Base-by-base conservation (phyloP, 2,888 invertebrate species). In the Sepiola atlantica region DNA sequence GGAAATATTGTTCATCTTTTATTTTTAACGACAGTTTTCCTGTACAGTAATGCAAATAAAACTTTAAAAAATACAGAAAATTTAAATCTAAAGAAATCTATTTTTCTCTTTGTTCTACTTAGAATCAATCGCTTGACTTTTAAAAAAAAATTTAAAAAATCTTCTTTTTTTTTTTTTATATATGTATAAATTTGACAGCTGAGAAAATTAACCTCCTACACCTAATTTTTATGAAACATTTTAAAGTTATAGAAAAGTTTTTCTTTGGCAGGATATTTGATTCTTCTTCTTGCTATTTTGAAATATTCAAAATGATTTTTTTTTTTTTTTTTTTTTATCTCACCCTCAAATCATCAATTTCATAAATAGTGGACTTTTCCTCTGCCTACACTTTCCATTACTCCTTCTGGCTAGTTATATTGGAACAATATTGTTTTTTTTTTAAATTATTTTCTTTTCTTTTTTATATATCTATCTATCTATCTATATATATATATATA, bases 251-350 rank as follows among this genome's bases (percentile, higher is more conserved):
- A 77, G 77, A 77, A 77, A n/a, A n/a, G 32, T 77, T 77, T n/a
- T 77, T n/a, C 14, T 77, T 77, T n/a, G 77, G 77, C n/a, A 77
- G n/a, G n/a, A 77, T 32, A n/a, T 77, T 77, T 32, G n/a, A n/a
- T 77, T 77, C n/a, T 77, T 77, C n/a, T 77, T 77, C 77, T 77
- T 77, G 77, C n/a, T 77, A 77, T n/a, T 77, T 16, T 77, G 77
- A 77, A 77, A n/a, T n/a, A 14, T n/a, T 0, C 4, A 77, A n/a
- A 77, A 77, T 0, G 32, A 77, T 1, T 14, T n/a, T 14, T 77
- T 57, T 57, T 57, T n/a, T n/a, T n/a, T n/a, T n/a, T n/a, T n/a
- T n/a, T n/a, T n/a, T n/a, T 45, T 45, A 45, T 45, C 8, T 45
- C 45, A 2, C 8, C 45, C 45, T 61, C 24, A 61, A 77, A 77